Conservation (phyloP, 2,113 vertebrate genomes). For the Serinus canaria region DNA sequence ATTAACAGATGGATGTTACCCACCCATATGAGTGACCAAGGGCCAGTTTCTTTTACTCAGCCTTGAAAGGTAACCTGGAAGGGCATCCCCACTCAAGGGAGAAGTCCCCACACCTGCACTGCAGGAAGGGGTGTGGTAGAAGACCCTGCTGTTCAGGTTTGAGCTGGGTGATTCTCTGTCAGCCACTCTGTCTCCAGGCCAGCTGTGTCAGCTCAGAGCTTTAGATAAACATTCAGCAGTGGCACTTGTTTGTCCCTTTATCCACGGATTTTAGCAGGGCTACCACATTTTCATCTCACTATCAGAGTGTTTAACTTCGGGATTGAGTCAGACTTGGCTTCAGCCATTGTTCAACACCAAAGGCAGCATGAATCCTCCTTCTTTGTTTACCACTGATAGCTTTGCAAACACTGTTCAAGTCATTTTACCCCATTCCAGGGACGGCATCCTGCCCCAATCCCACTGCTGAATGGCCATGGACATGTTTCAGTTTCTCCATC, state of each 20-base stretch:
- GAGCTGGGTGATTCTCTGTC: background rate
- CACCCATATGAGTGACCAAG: background rate
- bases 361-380: background rate
- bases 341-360: background rate
- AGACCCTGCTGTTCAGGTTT: background rate
- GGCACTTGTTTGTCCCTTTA: background rate
- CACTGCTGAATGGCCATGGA: background rate
- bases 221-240: background rate
- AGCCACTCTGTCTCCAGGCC: background rate
- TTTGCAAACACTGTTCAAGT: background rate
- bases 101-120: background rate
- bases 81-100: background rate
- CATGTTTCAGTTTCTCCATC: background rate
- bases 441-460: background rate
- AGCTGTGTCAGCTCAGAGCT: background rate
- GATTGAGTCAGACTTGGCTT: background rate
- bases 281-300: background rate
- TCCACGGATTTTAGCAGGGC: background rate
- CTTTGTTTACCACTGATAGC: background rate
- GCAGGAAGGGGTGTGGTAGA: background rate
- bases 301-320: background rate
- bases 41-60: background rate
- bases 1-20: background rate
- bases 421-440: background rate
- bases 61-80: background rate